Conservation (phyloP, 37 sponge, comb jelly and placozoan genomes). For the Petrosia ficiformis region DNA sequence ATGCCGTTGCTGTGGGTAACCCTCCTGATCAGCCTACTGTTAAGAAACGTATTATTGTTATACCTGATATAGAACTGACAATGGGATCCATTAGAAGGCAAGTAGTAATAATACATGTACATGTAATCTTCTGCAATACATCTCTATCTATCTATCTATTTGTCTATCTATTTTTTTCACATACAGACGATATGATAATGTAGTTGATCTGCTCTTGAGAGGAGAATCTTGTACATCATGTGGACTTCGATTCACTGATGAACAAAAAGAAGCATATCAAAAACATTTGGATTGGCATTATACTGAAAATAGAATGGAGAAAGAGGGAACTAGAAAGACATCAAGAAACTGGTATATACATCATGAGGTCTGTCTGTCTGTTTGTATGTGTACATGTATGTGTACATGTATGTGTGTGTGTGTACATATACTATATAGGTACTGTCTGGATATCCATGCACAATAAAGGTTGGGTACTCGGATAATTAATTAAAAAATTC, state of each 20-base stretch:
- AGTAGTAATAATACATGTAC: constrained; percentile 18
- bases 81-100: background rate
- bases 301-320: constrained; percentile 61
- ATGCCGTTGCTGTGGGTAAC: background rate
- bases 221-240: constrained; percentile 89
- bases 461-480: too few relatives aligned
- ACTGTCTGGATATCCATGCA: too few relatives aligned
- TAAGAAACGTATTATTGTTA: background rate
- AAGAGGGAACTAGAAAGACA: constrained; percentile 13
- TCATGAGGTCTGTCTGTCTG: constrained; percentile 52
- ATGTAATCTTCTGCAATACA: background rate
- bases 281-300: constrained; percentile 97
- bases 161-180: background rate
- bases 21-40: background rate
- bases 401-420: constrained; percentile 6
- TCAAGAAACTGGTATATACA: constrained; percentile 74
- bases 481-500: too few relatives aligned
- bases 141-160: background rate
- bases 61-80: constrained; percentile 13
- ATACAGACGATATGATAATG: constrained; percentile 33
- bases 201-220: constrained; percentile 56
- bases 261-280: constrained; percentile 45
- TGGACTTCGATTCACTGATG: constrained; percentile 79
- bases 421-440: constrained; percentile 16
- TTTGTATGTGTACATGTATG: constrained; percentile 24